phyloP scores from a whole-genome alignment of 1,140 invertebrate species.

The Drosophila ficusphila region DNA sequence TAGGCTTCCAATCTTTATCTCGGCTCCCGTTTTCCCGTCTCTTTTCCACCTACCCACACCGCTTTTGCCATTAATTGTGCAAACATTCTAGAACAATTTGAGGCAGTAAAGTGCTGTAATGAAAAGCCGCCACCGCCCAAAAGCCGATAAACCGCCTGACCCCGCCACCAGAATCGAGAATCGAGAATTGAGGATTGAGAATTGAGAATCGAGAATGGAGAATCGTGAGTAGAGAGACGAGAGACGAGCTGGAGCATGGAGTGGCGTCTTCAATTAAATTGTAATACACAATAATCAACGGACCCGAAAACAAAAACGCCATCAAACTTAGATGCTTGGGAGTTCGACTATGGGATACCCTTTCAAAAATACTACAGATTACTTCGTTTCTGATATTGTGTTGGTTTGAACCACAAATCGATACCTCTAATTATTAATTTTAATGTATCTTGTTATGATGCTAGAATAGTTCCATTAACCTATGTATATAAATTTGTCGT shows the following conservation, averaged over 20 bases:
- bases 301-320: slow-evolving; percentile 13
- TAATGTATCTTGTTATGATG: no score
- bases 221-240: not conserved
- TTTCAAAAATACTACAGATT: not conserved
- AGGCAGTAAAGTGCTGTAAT: slow-evolving; percentile 26
- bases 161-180: slow-evolving; percentile 23
- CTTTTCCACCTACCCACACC: no score
- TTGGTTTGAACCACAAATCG: no score
- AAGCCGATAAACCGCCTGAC: slow-evolving; percentile 67
- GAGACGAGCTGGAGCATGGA: slow-evolving; percentile 19
- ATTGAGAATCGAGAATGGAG: no score
- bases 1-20: not conserved
- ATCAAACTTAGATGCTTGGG: not conserved
- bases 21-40: not conserved
- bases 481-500: no score
- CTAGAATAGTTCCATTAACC: no score
- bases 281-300: slow-evolving; percentile 75
- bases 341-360: slow-evolving; percentile 3
- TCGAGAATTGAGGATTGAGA: slow-evolving; percentile 1
- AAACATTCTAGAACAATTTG: slow-evolving; percentile 55
- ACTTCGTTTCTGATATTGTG: no score
- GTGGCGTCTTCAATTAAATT: slow-evolving; percentile 69
- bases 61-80: slow-evolving; percentile 41
- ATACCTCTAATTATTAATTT: no score
- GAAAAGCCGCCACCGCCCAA: slow-evolving; percentile 13